Evolutionary conservation across 2,797 vertebrate genomes (phyloP).

Genomic region (Nothura maculosa): DNA sequence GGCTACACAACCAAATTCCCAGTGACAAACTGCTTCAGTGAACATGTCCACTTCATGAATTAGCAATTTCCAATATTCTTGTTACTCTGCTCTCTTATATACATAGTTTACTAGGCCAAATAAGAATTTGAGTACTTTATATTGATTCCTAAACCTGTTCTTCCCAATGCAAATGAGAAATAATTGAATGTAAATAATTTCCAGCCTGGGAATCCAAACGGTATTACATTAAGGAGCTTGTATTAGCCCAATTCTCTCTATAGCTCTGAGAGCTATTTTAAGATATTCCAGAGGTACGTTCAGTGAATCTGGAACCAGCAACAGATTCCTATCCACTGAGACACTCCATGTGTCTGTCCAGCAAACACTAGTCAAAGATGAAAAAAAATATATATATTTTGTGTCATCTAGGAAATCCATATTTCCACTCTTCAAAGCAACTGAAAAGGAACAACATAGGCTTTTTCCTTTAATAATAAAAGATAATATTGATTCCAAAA

Average conservation of each 20-base stretch:
- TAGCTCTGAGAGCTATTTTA: not conserved
- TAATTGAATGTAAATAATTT: slow-evolving; percentile 9
- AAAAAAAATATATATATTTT: not conserved
- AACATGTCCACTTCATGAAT: not conserved
- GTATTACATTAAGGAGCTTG: not conserved
- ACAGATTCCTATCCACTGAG: not conserved
- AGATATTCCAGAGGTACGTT: not conserved
- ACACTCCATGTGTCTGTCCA: not conserved
- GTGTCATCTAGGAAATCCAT: not conserved
- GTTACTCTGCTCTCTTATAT: not conserved
- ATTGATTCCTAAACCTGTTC: not conserved
- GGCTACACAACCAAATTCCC: not conserved
- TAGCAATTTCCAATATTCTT: not conserved
- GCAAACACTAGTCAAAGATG: not conserved
- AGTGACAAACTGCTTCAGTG: not conserved
- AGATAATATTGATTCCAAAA: not conserved
- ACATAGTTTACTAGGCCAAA: not conserved
- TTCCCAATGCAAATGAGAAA: not conserved
- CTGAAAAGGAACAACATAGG: not conserved
- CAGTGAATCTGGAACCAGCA: not conserved
- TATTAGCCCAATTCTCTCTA: not conserved
- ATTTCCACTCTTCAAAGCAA: not conserved
- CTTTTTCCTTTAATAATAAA: not conserved
- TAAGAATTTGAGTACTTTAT: not conserved
- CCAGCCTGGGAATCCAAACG: not conserved